Evolutionary conservation across 2,797 vertebrate genomes (phyloP), one percentile per base, ranked within the genome.

Genomic region (Psittacula derbiana): DNA sequence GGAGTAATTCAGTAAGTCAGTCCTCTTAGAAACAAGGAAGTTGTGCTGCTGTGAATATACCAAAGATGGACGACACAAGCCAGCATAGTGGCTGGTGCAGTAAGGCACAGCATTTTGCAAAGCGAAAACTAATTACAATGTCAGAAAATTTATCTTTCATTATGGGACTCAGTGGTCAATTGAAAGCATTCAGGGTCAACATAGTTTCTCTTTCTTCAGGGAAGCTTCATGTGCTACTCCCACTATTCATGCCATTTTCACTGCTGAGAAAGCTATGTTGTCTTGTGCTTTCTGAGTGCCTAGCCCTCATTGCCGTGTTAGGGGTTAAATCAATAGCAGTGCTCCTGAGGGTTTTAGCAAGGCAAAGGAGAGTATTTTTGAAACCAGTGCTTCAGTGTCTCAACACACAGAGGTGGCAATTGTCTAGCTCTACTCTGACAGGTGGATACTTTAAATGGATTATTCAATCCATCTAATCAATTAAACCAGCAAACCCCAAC

Each of bases 361-460:
- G 15, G 21, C 6, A 46, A 72, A 67, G 86, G 23, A 71, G 28
- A 91, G 28, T 12, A 23, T 46, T 47, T 65, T 47, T 80, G n/a
- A 60, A 25, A 27, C 18, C 0, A 0, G 40, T 70, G 44, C 55
- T 91, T 70, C 57, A 33, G 8, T 1, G 21, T 43, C 65, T 24
- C 33, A 90, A 58, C 49, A 81, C 24, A 69, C 2, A 18, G 2
- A 28, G 20, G 44, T 64, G 67, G 60, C 21, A 80, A 58, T 13
- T 46, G 28, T 20, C 61, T 46, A 61, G 43, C 33, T 85, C 31
- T 91, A 10, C 30, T 31, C n/a, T 38, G 66, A 38, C 11, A 85
- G 47, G 71, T 60, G 58, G 24, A 3, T 65, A 78, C 71, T 94
- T 80, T 65, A 76, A 94, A 78, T 49, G 12, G 24, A 79, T 78